Conservation (phyloP, 2,888 invertebrate species). For the Neuroscelio doddi region DNA sequence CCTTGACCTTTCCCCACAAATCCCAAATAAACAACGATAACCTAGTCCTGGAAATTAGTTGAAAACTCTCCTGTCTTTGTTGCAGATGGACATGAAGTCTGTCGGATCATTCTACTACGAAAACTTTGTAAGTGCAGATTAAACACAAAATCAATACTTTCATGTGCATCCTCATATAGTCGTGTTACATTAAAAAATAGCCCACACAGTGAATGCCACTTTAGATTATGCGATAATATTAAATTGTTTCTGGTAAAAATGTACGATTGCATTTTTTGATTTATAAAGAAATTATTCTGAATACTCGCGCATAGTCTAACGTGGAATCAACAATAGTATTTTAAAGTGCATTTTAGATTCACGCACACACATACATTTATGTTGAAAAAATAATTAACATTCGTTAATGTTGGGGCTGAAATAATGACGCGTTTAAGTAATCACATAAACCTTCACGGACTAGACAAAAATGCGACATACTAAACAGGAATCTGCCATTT, state of each 20-base stretch:
- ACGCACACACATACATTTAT: too few relatives aligned
- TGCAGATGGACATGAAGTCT: constrained; percentile 97
- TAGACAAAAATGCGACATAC: constrained; percentile 14
- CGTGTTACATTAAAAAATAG: constrained; percentile 7
- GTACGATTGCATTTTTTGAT: too few relatives aligned
- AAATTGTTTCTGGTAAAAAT: too few relatives aligned
- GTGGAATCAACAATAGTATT: too few relatives aligned
- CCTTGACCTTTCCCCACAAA: constrained; percentile 47
- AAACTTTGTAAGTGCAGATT: constrained; percentile 90
- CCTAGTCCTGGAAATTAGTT: constrained; percentile 65
- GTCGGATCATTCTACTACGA: constrained; percentile 97
- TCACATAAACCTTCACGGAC: constrained; percentile 5
- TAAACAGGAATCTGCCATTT: constrained; percentile 19
- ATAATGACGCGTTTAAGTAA: too few relatives aligned
- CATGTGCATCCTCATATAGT: constrained; percentile 26
- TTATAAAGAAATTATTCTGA: too few relatives aligned
- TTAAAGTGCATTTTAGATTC: too few relatives aligned
- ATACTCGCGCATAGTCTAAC: too few relatives aligned
- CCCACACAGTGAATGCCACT: too few relatives aligned
- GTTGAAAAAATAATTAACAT: too few relatives aligned
- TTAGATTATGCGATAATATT: too few relatives aligned
- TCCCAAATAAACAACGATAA: constrained; percentile 50
- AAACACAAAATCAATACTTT: constrained; percentile 44
- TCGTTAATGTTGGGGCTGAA: too few relatives aligned
- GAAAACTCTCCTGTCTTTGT: constrained; percentile 73